A percentile compares a stretch with the other conserved stretches of the same genome.
These are phyloP conservation scores for Philotrypesis tridentata DNA, from an alignment of 1,140 invertebrate species.

Conservation along the genomic window DNA sequence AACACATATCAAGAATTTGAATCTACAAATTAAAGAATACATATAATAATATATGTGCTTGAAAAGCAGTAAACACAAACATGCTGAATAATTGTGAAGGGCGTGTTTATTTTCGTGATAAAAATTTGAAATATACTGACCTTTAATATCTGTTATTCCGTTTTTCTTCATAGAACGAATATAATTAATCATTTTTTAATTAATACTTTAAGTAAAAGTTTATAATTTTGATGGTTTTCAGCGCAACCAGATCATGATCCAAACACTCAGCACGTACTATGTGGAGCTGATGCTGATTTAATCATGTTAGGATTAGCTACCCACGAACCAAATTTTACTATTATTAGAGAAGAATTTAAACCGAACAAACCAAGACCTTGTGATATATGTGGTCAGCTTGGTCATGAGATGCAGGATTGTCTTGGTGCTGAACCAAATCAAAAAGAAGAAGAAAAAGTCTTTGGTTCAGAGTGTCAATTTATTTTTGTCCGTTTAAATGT, in stretches of 20 bases:
- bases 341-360: slow-evolving; percentile 98
- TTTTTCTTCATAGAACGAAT: too few species aligned
- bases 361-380: slow-evolving; percentile 97
- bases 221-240: slow-evolving; percentile 62
- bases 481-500: slow-evolving; percentile 95
- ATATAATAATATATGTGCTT: too few species aligned
- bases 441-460: slow-evolving; percentile 74
- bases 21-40: too few species aligned
- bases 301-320: slow-evolving; percentile 99
- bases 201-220: neutral
- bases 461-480: slow-evolving; percentile 84
- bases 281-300: slow-evolving; percentile 99
- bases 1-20: too few species aligned
- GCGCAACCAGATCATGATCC: slow-evolving; percentile 97
- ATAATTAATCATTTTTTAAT: too few species aligned
- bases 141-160: too few species aligned
- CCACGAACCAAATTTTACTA: slow-evolving; percentile 99
- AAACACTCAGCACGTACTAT: slow-evolving; percentile 97
- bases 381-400: slow-evolving; percentile 96
- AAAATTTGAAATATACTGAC: too few species aligned
- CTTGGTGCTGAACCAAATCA: slow-evolving; percentile 78
- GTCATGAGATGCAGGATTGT: slow-evolving; percentile 98
- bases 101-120: too few species aligned
- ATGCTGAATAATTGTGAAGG: too few species aligned
- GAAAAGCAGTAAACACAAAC: too few species aligned